Evolutionary conservation across 2,113 vertebrate species (phyloP), one percentile per base, ranked within the genome.

Genomic region (Petrocephalus zakoni): DNA sequence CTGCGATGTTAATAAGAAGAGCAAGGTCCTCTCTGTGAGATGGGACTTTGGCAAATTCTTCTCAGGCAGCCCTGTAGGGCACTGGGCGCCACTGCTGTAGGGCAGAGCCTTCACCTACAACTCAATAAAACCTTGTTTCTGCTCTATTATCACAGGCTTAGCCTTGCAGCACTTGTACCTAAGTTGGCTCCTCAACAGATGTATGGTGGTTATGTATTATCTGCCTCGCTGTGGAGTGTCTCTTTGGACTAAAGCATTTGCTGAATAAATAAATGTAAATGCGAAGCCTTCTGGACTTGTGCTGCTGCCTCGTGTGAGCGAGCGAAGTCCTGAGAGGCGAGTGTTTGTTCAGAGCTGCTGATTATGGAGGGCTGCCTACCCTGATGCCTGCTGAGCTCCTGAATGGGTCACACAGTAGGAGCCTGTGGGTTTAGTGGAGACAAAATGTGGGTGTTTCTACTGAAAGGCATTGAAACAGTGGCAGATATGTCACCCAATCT

Each of bases 401-500:
- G 7, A 78, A 78, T 78, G 34, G 34, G 34, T 78, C 72, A 78
- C 72, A 78, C 72, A 78, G 72, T 78, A 19, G 72, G 72, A 42
- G 72, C 11, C 72, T 78, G 34, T 19, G 72, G 34, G 25, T 78
- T 29, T 78, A 75, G 34, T 4, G 1, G 29, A 78, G 72, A 42
- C 34, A 78, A 78, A 78, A 78, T 78, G 72, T 42, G 72, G 72
- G 72, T 78, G 72, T 78, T 78, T 78, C 72, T 78, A 15, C 72
- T 42, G 72, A 78, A 78, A 78, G 72, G n/a, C 61, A 29, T 68
- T 29, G 61, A 68, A 68, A 68, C 61, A 68, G 61, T 68, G 61
- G n/a, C 34, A 78, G 72, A 78, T 42, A 78, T 78, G 72, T 78
- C 34, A 42, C 34, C 72, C 72, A 17, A 6, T 78, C 72, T 37